Percentiles rank a stretch among this genome's conserved stretches.
phyloP scores from a whole-genome alignment of 2,888 invertebrate genomes.

The Sinotaia quadrata region DNA sequence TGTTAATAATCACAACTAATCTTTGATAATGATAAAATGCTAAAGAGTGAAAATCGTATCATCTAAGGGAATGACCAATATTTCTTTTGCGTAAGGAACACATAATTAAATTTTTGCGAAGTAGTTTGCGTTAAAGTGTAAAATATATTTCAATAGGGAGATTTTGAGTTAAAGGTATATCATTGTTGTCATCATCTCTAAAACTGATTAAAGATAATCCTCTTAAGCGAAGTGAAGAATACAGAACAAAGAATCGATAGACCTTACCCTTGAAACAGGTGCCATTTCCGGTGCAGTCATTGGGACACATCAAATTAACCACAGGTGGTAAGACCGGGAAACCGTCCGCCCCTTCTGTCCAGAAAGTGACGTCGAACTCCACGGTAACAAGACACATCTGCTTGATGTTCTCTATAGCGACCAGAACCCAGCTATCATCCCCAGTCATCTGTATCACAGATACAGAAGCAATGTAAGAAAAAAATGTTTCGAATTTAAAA shows the following conservation, averaged over 20 bases:
- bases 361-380: constrained; percentile 36
- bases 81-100: too few relatives aligned
- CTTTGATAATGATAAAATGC: too few relatives aligned
- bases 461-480: neutral
- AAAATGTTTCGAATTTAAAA: neutral
- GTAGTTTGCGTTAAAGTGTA: too few relatives aligned
- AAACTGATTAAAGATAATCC: too few relatives aligned
- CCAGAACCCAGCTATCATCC: constrained; percentile 33
- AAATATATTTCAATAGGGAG: too few relatives aligned
- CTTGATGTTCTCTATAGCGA: constrained; percentile 43
- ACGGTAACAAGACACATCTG: constrained; percentile 37
- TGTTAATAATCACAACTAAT: too few relatives aligned
- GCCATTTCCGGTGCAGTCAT: constrained; percentile 48
- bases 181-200: too few relatives aligned
- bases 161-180: too few relatives aligned
- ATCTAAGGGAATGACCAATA: too few relatives aligned
- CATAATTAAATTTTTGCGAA: too few relatives aligned
- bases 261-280: constrained; percentile 44
- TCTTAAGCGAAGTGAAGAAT: too few relatives aligned
- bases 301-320: constrained; percentile 42
- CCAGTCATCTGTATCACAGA: constrained; percentile 38
- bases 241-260: neutral
- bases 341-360: constrained; percentile 30
- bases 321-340: constrained; percentile 31
- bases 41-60: too few relatives aligned